Evolutionary conservation across 2,888 invertebrate species (phyloP).

Genomic region (Pocota personata): DNA sequence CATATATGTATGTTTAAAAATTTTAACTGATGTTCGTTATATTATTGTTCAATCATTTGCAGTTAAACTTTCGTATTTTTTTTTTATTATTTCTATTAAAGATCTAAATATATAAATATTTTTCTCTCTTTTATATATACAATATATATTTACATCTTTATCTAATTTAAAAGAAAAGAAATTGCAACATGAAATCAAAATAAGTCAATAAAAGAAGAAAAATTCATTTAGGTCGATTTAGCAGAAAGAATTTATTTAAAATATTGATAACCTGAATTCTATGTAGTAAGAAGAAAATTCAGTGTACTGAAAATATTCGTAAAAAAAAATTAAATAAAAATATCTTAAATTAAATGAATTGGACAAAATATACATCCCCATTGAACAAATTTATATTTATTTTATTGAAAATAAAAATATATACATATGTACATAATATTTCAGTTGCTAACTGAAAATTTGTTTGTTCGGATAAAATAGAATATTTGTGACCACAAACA

Average conservation of each 20-base stretch:
- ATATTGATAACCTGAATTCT: constrained; percentile 21
- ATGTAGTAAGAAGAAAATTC: background rate
- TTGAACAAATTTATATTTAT: background rate
- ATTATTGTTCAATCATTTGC: background rate
- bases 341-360: background rate
- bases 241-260: background rate
- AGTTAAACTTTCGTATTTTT: background rate
- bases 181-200: background rate
- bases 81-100: background rate
- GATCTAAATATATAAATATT: background rate
- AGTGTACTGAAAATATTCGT: constrained; percentile 16
- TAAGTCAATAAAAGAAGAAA: background rate
- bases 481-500: too few relatives aligned
- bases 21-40: constrained; percentile 10
- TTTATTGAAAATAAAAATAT: constrained; percentile 24
- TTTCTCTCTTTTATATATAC: background rate
- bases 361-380: constrained; percentile 8
- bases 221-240: background rate
- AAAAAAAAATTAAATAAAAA: background rate
- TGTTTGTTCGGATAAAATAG: too few relatives aligned
- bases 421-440: too few relatives aligned
- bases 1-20: background rate
- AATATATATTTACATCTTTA: background rate
- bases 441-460: too few relatives aligned
- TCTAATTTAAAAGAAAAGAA: background rate